These are phyloP conservation scores for Plecotus auritus DNA, from an alignment of 2,113 vertebrate genomes.

Conservation along the genomic window DNA sequence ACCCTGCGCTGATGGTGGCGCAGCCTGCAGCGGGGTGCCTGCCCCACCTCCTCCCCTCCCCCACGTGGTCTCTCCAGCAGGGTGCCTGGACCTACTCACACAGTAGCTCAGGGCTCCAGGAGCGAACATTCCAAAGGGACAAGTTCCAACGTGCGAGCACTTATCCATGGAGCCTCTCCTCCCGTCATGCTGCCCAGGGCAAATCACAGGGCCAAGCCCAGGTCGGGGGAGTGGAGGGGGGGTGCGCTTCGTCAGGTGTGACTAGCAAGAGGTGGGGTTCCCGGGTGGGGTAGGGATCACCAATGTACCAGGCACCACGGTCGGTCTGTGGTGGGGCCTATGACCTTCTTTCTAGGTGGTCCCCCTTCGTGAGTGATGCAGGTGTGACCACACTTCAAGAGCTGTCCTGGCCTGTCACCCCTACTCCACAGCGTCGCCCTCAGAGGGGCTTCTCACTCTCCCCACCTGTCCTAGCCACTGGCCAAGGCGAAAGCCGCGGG, in stretches of 20 bases:
- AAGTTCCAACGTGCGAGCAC: neutral
- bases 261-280: neutral
- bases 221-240: neutral
- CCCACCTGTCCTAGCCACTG: neutral
- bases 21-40: neutral
- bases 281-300: neutral
- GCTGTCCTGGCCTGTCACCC: neutral
- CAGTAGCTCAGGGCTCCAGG: neutral
- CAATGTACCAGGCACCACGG: neutral
- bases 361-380: neutral
- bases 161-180: neutral
- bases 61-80: neutral
- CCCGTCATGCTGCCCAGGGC: neutral
- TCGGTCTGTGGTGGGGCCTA: neutral
- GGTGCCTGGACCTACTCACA: neutral
- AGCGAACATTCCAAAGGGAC: neutral
- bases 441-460: neutral
- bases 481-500: neutral
- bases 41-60: fast-evolving
- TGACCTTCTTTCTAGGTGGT: neutral
- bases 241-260: neutral
- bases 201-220: neutral
- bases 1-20: neutral
- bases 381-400: neutral
- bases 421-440: neutral